phyloP scores from a whole-genome alignment of 2,113 vertebrate genomes.

The Tetraodon nigroviridis region DNA sequence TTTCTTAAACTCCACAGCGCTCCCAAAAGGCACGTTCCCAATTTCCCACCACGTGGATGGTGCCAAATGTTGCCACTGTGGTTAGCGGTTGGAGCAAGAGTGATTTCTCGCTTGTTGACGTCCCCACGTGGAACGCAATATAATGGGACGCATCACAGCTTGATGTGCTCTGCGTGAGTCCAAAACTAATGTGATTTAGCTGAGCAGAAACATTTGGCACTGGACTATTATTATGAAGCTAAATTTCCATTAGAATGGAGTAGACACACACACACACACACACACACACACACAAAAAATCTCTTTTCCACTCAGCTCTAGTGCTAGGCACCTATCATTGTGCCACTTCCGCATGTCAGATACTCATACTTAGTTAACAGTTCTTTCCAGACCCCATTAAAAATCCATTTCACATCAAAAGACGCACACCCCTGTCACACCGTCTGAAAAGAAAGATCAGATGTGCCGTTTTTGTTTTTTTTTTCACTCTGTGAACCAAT shows the following conservation, averaged over 20 bases:
- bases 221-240: conserved; percentile 12
- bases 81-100: not conserved
- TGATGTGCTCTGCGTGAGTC: not conserved
- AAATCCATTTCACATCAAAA: conserved; percentile 35
- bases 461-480: conserved; percentile 18
- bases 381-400: conserved; percentile 36
- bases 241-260: conserved; percentile 7
- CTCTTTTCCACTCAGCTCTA: not conserved
- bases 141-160: no score
- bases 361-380: conserved; percentile 28
- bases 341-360: conserved; percentile 44
- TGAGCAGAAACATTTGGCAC: not conserved
- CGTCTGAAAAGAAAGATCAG: conserved; percentile 34
- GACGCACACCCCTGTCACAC: conserved; percentile 15
- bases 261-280: conserved; percentile 11
- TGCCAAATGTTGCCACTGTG: no score
- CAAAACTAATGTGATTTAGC: not conserved
- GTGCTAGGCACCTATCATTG: conserved; percentile 36
- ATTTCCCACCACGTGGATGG: no score
- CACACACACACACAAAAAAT: conserved; percentile 10
- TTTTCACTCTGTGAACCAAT: conserved; percentile 17
- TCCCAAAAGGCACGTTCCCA: not conserved
- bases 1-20: not conserved
- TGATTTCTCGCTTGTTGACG: not conserved
- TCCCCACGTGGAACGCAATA: not conserved